phyloP scores from a whole-genome alignment of 2,888 invertebrate genomes.

The Barypeithes pellucidus region DNA sequence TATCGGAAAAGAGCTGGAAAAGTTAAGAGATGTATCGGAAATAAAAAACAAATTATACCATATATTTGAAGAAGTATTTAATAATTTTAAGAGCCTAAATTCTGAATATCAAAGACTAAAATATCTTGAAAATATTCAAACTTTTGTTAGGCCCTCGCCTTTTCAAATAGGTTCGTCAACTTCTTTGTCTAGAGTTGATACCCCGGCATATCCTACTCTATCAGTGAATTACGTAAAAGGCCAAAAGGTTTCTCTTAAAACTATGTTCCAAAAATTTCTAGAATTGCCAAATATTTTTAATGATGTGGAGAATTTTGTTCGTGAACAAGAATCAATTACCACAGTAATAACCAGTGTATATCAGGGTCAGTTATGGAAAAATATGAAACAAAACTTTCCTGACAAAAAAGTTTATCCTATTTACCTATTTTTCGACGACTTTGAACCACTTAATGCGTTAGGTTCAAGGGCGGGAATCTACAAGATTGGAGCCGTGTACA shows the following conservation, averaged over 20 bases:
- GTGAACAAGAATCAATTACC: background rate
- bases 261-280: constrained; percentile 37
- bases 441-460: constrained; percentile 41
- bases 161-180: constrained; percentile 7
- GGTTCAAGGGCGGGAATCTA: constrained; percentile 45
- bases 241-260: background rate
- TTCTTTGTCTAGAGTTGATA: background rate
- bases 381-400: background rate
- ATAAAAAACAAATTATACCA: background rate
- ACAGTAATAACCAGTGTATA: constrained; percentile 11
- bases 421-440: constrained; percentile 46
- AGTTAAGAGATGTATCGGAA: background rate
- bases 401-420: constrained; percentile 15
- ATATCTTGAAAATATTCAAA: constrained; percentile 2
- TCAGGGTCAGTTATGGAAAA: no score
- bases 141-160: constrained; percentile 1
- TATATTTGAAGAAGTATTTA: constrained; percentile 13
- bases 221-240: background rate
- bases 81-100: constrained; percentile 6
- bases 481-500: constrained; percentile 40
- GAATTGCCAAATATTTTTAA: constrained; percentile 16
- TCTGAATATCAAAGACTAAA: constrained; percentile 32
- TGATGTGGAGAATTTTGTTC: constrained; percentile 1
- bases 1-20: background rate
- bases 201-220: background rate